A percentile compares a stretch with the other conserved stretches of the same genome.
Evolutionary conservation across 2,113 vertebrate genomes (phyloP).

Genomic region (Bostrychus sinensis): DNA sequence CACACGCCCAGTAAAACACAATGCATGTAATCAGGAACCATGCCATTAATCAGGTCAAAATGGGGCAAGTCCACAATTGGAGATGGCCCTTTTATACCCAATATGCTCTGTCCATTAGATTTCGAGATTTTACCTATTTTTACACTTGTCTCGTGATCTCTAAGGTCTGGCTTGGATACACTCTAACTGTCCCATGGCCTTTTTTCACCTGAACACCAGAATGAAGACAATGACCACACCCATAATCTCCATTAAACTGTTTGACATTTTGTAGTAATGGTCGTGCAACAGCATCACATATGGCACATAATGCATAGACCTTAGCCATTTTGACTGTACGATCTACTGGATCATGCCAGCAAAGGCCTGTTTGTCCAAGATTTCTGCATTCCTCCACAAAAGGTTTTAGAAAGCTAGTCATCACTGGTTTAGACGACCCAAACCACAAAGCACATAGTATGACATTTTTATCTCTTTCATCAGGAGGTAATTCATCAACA

Average conservation of each 20-base stretch:
- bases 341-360: too few species aligned
- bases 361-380: too few species aligned
- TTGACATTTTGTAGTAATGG: background rate
- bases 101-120: background rate
- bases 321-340: too few species aligned
- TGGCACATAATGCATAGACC: too few species aligned
- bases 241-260: too few species aligned
- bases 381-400: too few species aligned
- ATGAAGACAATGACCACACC: too few species aligned
- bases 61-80: background rate
- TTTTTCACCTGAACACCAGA: too few species aligned
- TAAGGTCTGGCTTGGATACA: background rate
- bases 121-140: background rate
- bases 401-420: too few species aligned
- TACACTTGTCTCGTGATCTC: background rate
- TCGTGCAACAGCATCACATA: too few species aligned
- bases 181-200: too few species aligned
- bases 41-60: background rate
- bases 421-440: too few species aligned
- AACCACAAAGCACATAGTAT: background rate
- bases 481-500: background rate
- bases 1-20: background rate
- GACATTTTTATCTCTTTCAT: background rate
- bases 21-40: background rate
- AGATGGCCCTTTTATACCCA: background rate